A percentile compares a stretch with the other conserved stretches of the same genome.
Conservation (phyloP, 1,140 invertebrate species). For the Diachasma alloeum region DNA sequence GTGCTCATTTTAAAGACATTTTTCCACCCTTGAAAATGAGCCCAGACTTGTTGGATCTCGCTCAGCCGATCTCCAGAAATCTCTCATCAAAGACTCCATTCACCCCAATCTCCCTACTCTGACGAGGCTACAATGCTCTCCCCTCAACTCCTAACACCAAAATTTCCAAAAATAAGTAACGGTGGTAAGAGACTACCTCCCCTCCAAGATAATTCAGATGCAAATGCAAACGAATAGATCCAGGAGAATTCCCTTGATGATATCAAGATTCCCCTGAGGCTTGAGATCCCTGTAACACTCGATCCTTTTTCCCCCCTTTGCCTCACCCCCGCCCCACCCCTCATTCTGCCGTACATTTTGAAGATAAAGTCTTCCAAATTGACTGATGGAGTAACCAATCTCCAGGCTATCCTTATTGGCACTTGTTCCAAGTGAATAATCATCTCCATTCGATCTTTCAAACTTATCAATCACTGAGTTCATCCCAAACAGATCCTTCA, state of each 20-base stretch:
- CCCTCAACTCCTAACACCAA: too few species aligned
- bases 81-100: too few species aligned
- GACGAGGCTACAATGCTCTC: too few species aligned
- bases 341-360: slow-evolving; percentile 39
- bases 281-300: slow-evolving; percentile 43
- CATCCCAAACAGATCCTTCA: neutral
- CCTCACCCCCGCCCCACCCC: slow-evolving; percentile 29
- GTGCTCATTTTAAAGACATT: too few species aligned
- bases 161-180: too few species aligned
- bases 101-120: too few species aligned
- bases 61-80: too few species aligned
- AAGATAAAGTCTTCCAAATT: slow-evolving; percentile 44
- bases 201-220: slow-evolving; percentile 39
- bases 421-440: slow-evolving; percentile 37
- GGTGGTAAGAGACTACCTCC: too few species aligned
- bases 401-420: slow-evolving; percentile 53
- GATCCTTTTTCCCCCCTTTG: slow-evolving; percentile 36
- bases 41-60: too few species aligned
- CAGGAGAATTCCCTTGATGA: slow-evolving; percentile 54
- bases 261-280: slow-evolving; percentile 52
- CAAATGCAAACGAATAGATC: slow-evolving; percentile 60
- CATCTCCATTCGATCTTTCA: slow-evolving; percentile 29
- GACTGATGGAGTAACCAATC: slow-evolving; percentile 54
- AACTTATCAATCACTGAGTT: neutral
- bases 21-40: too few species aligned